phyloP scores from a whole-genome alignment of 37 sponge, comb jelly and placozoan species.

The Haliclona indistincta region DNA sequence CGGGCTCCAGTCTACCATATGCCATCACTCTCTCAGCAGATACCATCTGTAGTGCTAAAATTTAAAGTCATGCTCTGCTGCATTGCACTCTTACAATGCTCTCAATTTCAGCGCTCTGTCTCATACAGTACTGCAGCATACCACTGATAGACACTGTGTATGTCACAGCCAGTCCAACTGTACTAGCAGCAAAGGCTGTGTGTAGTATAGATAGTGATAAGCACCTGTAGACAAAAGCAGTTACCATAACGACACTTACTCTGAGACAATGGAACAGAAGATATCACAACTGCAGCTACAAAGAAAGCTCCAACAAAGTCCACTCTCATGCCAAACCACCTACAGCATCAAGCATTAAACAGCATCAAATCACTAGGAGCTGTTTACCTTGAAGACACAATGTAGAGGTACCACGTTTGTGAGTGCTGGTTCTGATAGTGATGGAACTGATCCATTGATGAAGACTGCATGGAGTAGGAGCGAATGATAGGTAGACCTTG shows the following conservation, averaged over 20 bases:
- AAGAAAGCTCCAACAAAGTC: slow-evolving; percentile 56
- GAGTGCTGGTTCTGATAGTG: slow-evolving; percentile 45
- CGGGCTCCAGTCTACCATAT: slow-evolving; percentile 12
- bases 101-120: slow-evolving; percentile 84
- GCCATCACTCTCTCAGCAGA: slow-evolving; percentile 28
- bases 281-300: slow-evolving; percentile 53
- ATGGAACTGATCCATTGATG: slow-evolving; percentile 31
- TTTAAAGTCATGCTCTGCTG: background rate
- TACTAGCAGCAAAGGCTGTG: background rate
- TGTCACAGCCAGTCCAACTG: slow-evolving; percentile 65
- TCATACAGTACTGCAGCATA: slow-evolving; percentile 75
- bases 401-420: slow-evolving; percentile 60
- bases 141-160: slow-evolving; percentile 72
- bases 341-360: too few relatives aligned
- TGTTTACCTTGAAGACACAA: slow-evolving; percentile 26
- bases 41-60: slow-evolving; percentile 4
- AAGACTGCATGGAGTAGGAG: slow-evolving; percentile 63
- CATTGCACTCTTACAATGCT: background rate
- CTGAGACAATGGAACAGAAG: slow-evolving; percentile 14
- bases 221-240: too few relatives aligned
- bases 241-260: background rate
- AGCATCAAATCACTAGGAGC: background rate
- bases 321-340: slow-evolving; percentile 80
- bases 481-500: slow-evolving; percentile 75
- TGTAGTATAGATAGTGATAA: too few relatives aligned